Evolutionary conservation across 2,797 vertebrate species (phyloP).

Genomic region (Acanthiza pusilla): DNA sequence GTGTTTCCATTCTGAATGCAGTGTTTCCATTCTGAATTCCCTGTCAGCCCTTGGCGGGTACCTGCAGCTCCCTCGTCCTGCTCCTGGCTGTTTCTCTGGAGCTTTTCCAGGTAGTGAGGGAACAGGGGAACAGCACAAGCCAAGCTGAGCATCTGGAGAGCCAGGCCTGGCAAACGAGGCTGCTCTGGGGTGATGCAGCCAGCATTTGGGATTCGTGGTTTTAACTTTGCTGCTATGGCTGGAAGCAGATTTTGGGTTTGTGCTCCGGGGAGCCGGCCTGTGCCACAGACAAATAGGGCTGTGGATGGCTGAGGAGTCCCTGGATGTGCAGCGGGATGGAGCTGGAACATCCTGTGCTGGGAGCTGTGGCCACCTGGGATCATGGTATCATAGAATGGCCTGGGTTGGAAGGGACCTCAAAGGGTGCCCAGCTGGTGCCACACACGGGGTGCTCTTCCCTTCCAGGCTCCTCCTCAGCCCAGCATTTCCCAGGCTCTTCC

Average conservation of each 20-base stretch:
- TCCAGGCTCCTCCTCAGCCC: background rate
- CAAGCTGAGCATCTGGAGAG: background rate
- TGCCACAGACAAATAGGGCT: fast-evolving
- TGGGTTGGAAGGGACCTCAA: background rate
- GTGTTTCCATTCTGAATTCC: constrained; percentile 8
- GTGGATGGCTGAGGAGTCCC: fast-evolving
- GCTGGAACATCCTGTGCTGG: fast-evolving
- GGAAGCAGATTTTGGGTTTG: background rate
- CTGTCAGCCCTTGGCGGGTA: background rate
- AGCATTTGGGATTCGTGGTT: fast-evolving
- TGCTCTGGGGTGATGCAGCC: background rate
- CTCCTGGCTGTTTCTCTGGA: fast-evolving
- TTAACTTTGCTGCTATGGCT: background rate
- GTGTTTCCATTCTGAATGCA: constrained; percentile 34
- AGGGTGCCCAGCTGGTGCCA: background rate
- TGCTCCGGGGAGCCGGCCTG: background rate
- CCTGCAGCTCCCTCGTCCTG: background rate
- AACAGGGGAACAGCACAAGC: background rate
- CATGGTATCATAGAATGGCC: background rate
- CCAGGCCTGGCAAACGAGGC: background rate
- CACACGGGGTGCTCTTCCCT: fast-evolving
- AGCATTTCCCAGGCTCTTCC: background rate
- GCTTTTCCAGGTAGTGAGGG: background rate
- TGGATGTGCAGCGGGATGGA: background rate
- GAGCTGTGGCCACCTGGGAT: background rate